Conservation (phyloP, 2,888 invertebrate species). For the Cataglyphis altisquamis region DNA sequence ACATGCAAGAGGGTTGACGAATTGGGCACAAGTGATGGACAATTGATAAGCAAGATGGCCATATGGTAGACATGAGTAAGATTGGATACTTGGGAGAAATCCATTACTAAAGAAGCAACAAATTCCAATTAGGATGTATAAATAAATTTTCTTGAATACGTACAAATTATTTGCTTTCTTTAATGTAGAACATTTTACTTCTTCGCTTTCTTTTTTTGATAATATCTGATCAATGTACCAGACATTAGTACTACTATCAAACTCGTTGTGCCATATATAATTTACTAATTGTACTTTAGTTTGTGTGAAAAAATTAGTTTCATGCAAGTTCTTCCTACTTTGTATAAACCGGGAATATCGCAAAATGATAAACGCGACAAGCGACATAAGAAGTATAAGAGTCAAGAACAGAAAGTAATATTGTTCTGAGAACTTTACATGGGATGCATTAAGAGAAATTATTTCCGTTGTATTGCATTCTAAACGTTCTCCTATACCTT, state of each 20-base stretch:
- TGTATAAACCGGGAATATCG: conserved; percentile 69
- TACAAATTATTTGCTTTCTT: not conserved
- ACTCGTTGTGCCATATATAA: not conserved
- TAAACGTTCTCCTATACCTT: conserved; percentile 92
- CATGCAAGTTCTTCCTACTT: conserved; percentile 45
- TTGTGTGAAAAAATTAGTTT: not conserved
- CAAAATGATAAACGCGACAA: conserved; percentile 86
- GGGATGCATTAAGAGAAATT: not conserved
- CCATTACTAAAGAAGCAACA: conserved; percentile 88
- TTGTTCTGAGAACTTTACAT: conserved; percentile 88
- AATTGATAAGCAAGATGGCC: conserved; percentile 25
- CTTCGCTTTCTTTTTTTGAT: not conserved
- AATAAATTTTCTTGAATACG: conserved; percentile 46
- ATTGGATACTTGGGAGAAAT: conserved; percentile 89
- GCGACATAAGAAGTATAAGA: conserved; percentile 89
- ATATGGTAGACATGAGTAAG: conserved; percentile 88
- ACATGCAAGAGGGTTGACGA: conserved; percentile 94
- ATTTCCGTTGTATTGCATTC: conserved; percentile 86
- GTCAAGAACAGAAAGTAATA: conserved; percentile 90
- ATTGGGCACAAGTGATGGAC: conserved; percentile 84
- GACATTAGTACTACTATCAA: not conserved
- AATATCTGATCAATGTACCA: not conserved
- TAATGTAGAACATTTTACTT: not conserved
- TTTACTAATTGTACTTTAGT: conserved; percentile 5
- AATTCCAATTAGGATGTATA: conserved; percentile 51